A percentile compares a stretch with the other conserved stretches of the same genome.
These are phyloP conservation scores for Scolopax rusticola DNA, from an alignment of 2,797 vertebrate genomes.

Conservation along the genomic window DNA sequence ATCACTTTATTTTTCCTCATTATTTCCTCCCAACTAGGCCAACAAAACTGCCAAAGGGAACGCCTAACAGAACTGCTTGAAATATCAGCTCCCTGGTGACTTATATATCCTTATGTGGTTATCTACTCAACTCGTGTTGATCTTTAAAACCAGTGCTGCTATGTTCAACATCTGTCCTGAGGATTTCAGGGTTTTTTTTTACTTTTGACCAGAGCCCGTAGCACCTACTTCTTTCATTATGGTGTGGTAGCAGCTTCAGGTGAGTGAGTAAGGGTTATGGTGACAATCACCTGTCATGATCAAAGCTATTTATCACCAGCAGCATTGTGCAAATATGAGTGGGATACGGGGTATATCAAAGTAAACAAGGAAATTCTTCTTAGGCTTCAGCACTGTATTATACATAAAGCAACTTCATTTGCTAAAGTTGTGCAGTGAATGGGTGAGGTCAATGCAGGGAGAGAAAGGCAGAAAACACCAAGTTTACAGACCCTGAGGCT, in stretches of 20 bases:
- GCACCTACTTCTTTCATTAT: neutral
- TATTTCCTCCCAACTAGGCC: neutral
- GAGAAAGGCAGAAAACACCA: neutral
- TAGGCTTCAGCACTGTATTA: neutral
- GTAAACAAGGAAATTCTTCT: neutral
- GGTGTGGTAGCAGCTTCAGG: neutral
- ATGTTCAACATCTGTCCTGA: neutral
- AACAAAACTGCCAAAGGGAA: neutral
- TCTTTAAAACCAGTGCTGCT: neutral
- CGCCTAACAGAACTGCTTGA: neutral
- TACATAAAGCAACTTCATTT: neutral
- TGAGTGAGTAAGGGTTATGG: neutral
- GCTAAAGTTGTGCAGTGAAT: neutral
- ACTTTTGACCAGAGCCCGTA: neutral
- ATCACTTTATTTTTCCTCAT: neutral
- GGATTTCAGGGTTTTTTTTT: neutral
- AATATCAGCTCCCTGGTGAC: neutral
- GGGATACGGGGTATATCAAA: neutral
- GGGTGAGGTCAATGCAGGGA: neutral
- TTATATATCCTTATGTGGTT: neutral
- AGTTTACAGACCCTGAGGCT: neutral
- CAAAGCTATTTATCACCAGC: constrained; percentile 1
- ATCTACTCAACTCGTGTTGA: neutral
- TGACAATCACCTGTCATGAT: neutral
- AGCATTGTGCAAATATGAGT: neutral